These are phyloP conservation scores for Epinotia demarniana DNA, from an alignment of 2,888 invertebrate species.

Conservation along the genomic window DNA sequence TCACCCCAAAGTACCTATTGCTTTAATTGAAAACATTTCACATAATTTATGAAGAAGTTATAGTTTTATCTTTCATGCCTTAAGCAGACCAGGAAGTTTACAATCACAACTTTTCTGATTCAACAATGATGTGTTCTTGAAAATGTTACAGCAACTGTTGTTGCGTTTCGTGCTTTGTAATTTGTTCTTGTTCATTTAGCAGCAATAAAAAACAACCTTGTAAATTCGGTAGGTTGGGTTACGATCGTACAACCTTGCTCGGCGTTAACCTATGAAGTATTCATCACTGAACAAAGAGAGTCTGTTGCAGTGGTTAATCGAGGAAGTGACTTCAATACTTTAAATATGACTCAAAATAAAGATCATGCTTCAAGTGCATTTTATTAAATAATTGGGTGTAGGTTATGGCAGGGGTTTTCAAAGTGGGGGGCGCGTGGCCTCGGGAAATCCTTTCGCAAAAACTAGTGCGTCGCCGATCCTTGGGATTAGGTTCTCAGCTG, in stretches of 20 bases:
- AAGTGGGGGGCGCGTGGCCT: no score
- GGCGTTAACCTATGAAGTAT: constrained; percentile 35
- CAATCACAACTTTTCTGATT: constrained; percentile 14
- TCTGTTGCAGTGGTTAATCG: constrained; percentile 43
- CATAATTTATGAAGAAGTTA: neutral
- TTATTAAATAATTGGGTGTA: no score
- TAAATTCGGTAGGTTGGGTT: constrained; percentile 51
- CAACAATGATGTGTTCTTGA: constrained; percentile 25
- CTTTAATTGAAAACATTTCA: neutral
- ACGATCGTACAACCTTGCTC: constrained; percentile 40
- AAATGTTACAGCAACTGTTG: constrained; percentile 28
- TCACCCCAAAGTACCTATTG: neutral
- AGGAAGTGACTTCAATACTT: constrained; percentile 31
- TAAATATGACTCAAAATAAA: neutral
- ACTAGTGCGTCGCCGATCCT: no score
- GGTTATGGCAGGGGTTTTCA: no score
- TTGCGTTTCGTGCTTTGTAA: constrained; percentile 42
- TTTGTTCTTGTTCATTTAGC: constrained; percentile 57
- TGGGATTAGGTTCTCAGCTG: no score
- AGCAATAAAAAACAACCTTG: constrained; percentile 63
- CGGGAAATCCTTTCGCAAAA: no score
- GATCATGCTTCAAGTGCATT: no score
- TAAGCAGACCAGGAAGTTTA: constrained; percentile 19
- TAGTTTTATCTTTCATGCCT: neutral
- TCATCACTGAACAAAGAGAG: constrained; percentile 30